A percentile compares a stretch with the other conserved stretches of the same genome.
Conservation (phyloP, 2,797 vertebrate species). For the Parauchenoglanis punctatus region DNA sequence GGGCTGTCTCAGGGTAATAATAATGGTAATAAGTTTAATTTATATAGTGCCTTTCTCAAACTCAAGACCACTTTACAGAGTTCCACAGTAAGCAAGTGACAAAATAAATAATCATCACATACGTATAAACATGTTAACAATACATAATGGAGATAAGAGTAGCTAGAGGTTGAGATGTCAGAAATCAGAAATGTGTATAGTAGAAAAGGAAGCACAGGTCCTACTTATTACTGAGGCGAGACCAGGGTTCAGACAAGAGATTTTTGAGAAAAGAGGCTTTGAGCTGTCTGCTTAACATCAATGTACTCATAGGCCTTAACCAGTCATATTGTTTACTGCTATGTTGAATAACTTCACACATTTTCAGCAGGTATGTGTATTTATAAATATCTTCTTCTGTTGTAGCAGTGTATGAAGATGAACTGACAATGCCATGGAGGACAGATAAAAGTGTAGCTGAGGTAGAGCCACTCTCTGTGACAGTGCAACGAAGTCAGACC, state of each 20-base stretch:
- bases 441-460: conserved; percentile 71
- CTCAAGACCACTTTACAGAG: not conserved
- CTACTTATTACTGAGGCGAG: not conserved
- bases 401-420: conserved; percentile 62
- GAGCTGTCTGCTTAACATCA: not conserved
- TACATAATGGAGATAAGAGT: not conserved
- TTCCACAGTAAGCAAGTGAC: not conserved
- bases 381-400: conserved; percentile 73
- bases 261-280: not conserved
- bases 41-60: not conserved
- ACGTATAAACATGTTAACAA: not conserved
- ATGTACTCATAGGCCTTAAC: not conserved
- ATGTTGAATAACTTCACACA: not conserved
- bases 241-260: not conserved
- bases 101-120: not conserved
- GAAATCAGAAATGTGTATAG: not conserved
- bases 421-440: conserved; percentile 62
- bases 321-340: not conserved
- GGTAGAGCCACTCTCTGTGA: conserved; percentile 59
- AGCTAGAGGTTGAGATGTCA: not conserved
- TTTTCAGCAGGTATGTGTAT: not conserved
- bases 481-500: not conserved
- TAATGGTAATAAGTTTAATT: conserved; percentile 10
- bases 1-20: conserved; percentile 59
- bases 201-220: not conserved